Percentiles rank a stretch among this genome's conserved stretches.
phyloP scores from a whole-genome alignment of 2,113 vertebrate genomes.

The Danio rerio region DNA sequence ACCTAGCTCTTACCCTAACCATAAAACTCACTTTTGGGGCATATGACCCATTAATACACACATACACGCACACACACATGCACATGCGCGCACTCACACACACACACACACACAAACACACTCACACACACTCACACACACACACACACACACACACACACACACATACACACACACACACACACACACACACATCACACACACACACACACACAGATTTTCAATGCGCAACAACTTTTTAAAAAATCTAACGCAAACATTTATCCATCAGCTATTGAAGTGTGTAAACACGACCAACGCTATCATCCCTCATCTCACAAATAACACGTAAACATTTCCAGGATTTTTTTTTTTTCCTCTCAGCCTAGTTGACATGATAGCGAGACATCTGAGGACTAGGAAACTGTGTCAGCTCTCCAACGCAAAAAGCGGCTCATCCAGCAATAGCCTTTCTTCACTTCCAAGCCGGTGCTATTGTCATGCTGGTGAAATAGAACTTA shows the following conservation, averaged over 20 bases:
- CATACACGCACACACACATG: too few relatives aligned
- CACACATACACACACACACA: too few relatives aligned
- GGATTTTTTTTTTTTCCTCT: not conserved
- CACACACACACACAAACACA: too few relatives aligned
- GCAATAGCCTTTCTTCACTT: conserved; percentile 4
- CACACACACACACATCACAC: too few relatives aligned
- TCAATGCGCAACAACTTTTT: too few relatives aligned
- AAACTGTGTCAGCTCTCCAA: conserved; percentile 26
- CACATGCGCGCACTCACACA: too few relatives aligned
- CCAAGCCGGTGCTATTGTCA: not conserved
- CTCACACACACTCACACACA: too few relatives aligned
- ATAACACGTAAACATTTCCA: not conserved
- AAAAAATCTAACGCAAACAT: not conserved
- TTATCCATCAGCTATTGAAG: not conserved
- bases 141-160: too few relatives aligned
- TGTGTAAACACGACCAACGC: not conserved
- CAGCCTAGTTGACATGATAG: not conserved
- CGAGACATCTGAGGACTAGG: not conserved
- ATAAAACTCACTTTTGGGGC: too few relatives aligned
- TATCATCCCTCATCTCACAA: not conserved
- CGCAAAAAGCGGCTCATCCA: not conserved
- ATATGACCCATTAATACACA: too few relatives aligned
- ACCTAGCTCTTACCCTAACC: too few relatives aligned
- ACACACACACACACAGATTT: too few relatives aligned
- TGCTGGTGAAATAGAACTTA: conserved; percentile 6